These are phyloP conservation scores for Magallana nippona DNA, from an alignment of 2,888 invertebrate genomes.

Conservation along the genomic window DNA sequence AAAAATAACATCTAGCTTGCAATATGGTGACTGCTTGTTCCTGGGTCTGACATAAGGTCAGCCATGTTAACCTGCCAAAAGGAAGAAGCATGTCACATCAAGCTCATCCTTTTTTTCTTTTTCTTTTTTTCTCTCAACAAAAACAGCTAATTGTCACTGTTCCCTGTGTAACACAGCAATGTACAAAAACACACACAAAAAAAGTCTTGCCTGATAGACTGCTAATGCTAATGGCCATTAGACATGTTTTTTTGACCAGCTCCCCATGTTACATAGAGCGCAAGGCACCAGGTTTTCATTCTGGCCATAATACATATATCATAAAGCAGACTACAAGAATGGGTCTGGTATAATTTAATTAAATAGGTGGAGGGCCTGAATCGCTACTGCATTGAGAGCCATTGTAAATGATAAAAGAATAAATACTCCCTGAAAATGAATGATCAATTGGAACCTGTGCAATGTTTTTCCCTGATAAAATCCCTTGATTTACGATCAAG, in stretches of 20 bases:
- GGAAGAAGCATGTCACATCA: neutral
- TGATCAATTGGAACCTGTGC: neutral
- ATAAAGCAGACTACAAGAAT: neutral
- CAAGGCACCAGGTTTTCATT: neutral
- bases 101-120: neutral
- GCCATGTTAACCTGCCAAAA: slow-evolving; percentile 13
- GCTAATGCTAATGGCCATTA: too few species aligned
- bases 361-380: too few species aligned
- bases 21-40: slow-evolving; percentile 20
- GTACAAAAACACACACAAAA: too few species aligned
- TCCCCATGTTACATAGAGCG: too few species aligned
- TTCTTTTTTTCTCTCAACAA: neutral
- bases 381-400: neutral
- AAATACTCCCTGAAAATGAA: neutral
- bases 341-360: neutral
- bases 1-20: neutral
- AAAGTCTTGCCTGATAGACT: too few species aligned
- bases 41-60: neutral
- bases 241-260: too few species aligned
- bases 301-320: neutral
- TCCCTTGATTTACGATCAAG: slow-evolving; percentile 20
- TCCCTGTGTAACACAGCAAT: neutral
- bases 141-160: neutral
- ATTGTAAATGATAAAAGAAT: slow-evolving; percentile 2
- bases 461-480: neutral